Conservation (phyloP, 1,140 invertebrate genomes). For the Saccostrea echinata region DNA sequence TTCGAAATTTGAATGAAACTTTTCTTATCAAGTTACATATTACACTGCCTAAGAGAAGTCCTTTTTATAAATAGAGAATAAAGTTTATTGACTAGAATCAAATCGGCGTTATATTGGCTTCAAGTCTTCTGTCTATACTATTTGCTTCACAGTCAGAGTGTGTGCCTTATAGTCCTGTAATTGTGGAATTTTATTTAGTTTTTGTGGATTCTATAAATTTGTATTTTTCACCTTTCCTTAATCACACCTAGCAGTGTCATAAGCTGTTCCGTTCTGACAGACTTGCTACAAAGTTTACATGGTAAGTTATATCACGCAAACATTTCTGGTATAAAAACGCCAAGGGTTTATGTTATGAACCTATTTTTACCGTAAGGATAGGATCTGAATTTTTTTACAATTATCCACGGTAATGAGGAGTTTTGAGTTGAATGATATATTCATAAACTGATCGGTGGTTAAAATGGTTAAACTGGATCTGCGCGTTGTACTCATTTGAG, state of each 20-base stretch:
- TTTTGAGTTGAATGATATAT: no score
- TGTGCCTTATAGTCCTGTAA: slow-evolving; percentile 1
- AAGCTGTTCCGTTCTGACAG: background rate
- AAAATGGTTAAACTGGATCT: no score
- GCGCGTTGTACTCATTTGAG: no score
- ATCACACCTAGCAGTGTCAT: background rate
- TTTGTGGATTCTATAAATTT: background rate
- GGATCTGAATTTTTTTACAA: no score
- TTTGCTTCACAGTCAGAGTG: slow-evolving; percentile 23
- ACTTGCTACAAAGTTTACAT: background rate
- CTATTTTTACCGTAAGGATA: no score
- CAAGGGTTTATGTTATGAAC: no score
- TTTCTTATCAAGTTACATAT: slow-evolving; percentile 75
- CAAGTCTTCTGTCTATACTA: slow-evolving; percentile 18
- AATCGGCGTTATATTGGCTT: slow-evolving; percentile 34
- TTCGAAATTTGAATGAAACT: slow-evolving; percentile 73
- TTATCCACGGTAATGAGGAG: no score
- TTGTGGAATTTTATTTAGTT: background rate
- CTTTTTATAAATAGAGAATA: slow-evolving; percentile 61
- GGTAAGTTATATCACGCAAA: background rate
- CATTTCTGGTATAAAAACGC: no score
- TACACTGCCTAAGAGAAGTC: slow-evolving; percentile 64
- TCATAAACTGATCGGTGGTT: no score
- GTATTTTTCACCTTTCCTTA: background rate
- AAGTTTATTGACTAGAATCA: slow-evolving; percentile 61